Conservation (phyloP, 2,113 vertebrate genomes). For the Ciconia stormi region DNA sequence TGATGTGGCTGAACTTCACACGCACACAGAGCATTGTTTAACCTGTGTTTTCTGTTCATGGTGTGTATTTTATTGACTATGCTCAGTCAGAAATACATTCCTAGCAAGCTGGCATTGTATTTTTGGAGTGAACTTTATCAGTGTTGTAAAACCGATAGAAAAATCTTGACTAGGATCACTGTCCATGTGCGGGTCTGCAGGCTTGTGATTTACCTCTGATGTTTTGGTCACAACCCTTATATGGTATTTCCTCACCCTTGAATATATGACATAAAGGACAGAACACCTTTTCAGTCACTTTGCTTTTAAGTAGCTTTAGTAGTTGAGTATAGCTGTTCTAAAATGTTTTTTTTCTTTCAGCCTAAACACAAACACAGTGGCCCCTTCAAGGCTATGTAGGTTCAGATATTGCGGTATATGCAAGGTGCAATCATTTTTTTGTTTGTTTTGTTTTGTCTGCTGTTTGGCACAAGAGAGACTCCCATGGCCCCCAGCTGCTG, state of each 20-base stretch:
- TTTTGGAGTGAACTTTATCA: not conserved
- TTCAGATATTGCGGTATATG: not conserved
- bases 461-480: not conserved
- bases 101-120: not conserved
- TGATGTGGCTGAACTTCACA: not conserved
- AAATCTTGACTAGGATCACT: not conserved
- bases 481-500: not conserved
- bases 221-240: not conserved
- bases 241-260: not conserved
- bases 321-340: not conserved
- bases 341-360: not conserved
- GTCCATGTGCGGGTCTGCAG: fast-evolving
- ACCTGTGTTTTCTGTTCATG: not conserved
- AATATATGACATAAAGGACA: not conserved
- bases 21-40: not conserved
- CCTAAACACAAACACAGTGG: not conserved
- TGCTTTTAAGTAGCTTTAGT: not conserved
- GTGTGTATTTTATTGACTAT: not conserved
- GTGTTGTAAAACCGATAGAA: not conserved
- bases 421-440: not conserved
- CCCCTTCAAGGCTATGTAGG: fast-evolving
- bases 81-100: not conserved
- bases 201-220: not conserved
- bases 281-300: not conserved
- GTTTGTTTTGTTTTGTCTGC: not conserved